Base-by-base conservation (phyloP, 2,797 vertebrate genomes). In the Parambassis ranga region DNA sequence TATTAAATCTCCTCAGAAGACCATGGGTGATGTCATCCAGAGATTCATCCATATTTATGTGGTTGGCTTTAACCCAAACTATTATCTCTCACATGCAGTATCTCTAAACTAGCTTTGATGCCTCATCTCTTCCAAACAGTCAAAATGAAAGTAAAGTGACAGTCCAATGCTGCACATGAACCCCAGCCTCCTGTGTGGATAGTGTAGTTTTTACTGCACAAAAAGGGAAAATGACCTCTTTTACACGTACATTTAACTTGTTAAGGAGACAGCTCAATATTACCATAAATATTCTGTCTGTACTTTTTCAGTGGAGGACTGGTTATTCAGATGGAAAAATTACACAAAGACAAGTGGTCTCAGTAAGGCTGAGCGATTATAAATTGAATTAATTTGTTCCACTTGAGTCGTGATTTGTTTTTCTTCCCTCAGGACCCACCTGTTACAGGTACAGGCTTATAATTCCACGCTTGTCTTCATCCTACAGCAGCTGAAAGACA, bases 381-480 rank as follows among this genome's bases (percentile, higher is more conserved):
- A 5, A 42, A 53, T 62, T 11, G 3, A 27, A 37, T 65, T 33
- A 10, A 72, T 66, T 52, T 37, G 24, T 27, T 35, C 15, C 31
- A 51, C 31, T 59, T 68, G 26, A 38, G 44, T 51, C 13, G 14
- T 14, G 6, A 53, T 53, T 39, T 53, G 15, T 24, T 20, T 62
- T 47, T 28, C 14, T 15, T 22, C 27, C 26, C 20, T 15, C 23
- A 19, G 10, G 22, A 50, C 32, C 27, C 28, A 11, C 63, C 41
- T 13, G 8, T 31, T 33, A 51, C 19, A 46, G 35, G 13, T 32
- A 9, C 16, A 39, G n/a, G 8, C 13, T 39, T 42, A 16, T 36
- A 37, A 26, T 39, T 60, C 14, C 35, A 51, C 16, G 70, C 38
- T 28, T 53, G 27, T 58, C 52, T 76, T 15, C n/a, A 57, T 50